These are phyloP conservation scores for Synanthedon formicaeformis DNA, from an alignment of 2,888 invertebrate species.

Conservation along the genomic window DNA sequence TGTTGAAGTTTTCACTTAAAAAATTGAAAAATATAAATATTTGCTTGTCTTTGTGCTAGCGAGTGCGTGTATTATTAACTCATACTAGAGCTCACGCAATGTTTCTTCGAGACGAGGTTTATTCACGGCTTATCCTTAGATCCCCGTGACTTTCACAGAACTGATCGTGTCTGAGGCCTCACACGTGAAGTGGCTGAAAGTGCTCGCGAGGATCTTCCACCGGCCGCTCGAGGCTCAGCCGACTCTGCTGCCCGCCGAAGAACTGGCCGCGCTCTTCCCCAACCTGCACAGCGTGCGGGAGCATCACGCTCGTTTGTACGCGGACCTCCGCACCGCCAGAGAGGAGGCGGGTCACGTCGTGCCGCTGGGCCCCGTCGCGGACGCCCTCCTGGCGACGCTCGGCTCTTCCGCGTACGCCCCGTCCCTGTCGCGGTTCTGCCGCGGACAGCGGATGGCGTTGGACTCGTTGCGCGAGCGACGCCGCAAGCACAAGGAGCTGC, in stretches of 20 bases:
- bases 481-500: conserved; percentile 82
- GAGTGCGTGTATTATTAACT: no score
- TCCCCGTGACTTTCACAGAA: conserved; percentile 48
- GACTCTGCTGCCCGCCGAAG: conserved; percentile 78
- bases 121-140: no score
- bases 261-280: conserved; percentile 83
- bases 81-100: no score
- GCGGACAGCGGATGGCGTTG: conserved; percentile 87
- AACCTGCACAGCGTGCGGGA: conserved; percentile 84
- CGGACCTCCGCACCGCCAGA: conserved; percentile 37
- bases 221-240: conserved; percentile 76
- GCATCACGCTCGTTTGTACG: conserved; percentile 41
- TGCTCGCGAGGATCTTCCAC: conserved; percentile 86
- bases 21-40: no score
- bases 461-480: conserved; percentile 82
- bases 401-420: conserved; percentile 82
- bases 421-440: conserved; percentile 84
- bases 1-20: no score
- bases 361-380: conserved; percentile 42
- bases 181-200: conserved; percentile 89
- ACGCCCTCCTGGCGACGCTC: conserved; percentile 54
- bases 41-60: no score
- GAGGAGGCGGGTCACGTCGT: conserved; percentile 31
- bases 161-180: conserved; percentile 87
- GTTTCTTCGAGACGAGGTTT: no score